phyloP scores from a whole-genome alignment of 1,140 invertebrate species.

The Steinernema feltiae region DNA sequence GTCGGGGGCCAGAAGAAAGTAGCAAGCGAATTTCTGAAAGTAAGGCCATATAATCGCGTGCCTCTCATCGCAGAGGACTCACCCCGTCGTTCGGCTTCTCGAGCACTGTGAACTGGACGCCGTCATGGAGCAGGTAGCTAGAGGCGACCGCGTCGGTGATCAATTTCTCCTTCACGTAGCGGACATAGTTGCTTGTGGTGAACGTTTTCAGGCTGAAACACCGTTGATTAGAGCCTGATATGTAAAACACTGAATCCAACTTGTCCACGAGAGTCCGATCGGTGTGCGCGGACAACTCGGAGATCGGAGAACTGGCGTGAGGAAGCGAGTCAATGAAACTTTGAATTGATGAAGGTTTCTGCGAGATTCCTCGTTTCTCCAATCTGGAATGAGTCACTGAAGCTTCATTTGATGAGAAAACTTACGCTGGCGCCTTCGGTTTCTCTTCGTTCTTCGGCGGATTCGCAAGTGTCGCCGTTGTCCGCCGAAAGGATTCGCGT shows the following conservation, averaged over 20 bases:
- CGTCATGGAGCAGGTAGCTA: not conserved
- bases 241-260: not conserved
- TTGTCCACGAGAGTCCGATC: not conserved
- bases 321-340: not conserved
- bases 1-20: constrained; percentile 1
- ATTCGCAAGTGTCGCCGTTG: no score
- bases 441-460: no score
- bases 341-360: not conserved
- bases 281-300: not conserved
- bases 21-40: not conserved
- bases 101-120: not conserved
- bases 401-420: no score
- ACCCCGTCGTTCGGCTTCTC: constrained; percentile 2
- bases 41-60: not conserved
- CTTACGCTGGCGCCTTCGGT: no score
- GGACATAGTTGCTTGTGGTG: not conserved
- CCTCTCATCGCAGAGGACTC: not conserved
- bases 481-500: no score
- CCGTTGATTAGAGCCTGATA: not conserved
- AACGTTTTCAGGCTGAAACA: not conserved
- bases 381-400: no score
- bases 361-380: no score
- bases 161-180: not conserved
- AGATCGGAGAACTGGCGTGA: not conserved
- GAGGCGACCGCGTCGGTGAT: constrained; percentile 9